Evolutionary conservation across 2,888 invertebrate genomes (phyloP), one percentile per base, ranked within the genome.

Genomic region (Xanthia togata): DNA sequence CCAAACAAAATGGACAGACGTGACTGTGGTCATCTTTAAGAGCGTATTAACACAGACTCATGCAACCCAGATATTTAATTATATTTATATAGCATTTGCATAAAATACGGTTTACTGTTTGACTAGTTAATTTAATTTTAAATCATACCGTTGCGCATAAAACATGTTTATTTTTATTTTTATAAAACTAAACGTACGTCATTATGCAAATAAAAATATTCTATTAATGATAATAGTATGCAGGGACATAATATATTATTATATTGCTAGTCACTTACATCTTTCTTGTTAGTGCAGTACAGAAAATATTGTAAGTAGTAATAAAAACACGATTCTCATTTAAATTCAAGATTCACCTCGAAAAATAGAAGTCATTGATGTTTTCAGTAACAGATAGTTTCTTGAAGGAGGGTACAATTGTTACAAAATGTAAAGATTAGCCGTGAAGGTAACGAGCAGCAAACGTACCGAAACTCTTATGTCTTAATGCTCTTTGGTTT

Each of bases 51-150:
- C 50, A 20, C 57, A 44, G 53, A 41, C 47, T 57, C 70, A 26
- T 68, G 69, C 60, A 73, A 73, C 73, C 77, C 64, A 85, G 50
- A 79, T 84, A 72, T 71, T 72, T 50, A 71, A 78, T 78, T 75
- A 71, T 84, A 63, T 84, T 84, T 79, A 78, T 81, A 62, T 62
- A 59, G 35, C 50, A 83, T 81, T 84, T 68, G 70, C 84, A 84
- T 83, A 74, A 75, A 81, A 73, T 76, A 78, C 71, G 64, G 64
- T 73, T 60, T 31, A 62, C 44, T 75, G 62, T 82, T 84, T 77
- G 73, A 57, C 26, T 77, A 77, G 67, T 85, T 84, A 69, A 82
- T 79, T 81, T 78, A 60, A 73, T 85, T 81, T 23, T 72, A 75
- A 78, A 72, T 75, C 50, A 47, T 63, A 70, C 50, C 31, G 23